Base-by-base conservation (phyloP, 2,797 vertebrate genomes). In the Hozukius guyotensis region DNA sequence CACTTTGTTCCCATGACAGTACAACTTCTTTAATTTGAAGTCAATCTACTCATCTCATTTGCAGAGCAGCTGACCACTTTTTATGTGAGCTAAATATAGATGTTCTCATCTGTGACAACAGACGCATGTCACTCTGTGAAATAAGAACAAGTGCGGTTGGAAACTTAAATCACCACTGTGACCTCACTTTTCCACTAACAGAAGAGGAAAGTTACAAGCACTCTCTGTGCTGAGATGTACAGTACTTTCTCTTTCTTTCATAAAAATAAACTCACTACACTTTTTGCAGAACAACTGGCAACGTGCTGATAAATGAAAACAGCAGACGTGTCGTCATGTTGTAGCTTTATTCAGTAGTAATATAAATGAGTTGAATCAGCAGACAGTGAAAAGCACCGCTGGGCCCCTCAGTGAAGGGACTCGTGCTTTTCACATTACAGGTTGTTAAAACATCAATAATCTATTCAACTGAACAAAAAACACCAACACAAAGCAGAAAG, bases 311-410 rank as follows among this genome's bases (percentile, higher is more conserved):
- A 32, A 80, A 66, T 27, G 10, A 46, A 85, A 80, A 79, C 68
- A 73, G 10, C 63, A 76, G 24, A 32, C 61, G 12, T 2, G 31
- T 62, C 73, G 29, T 88, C 73, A 86, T 86, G 86, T 88, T 87
- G 77, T 81, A 92, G 73, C 88, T 96, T 96, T 95, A 95, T 95
- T 95, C 74, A 89, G 91, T 93, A 87, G 86, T 91, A 93, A 92
- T 94, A 95, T 91, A 95, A 94, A 95, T 93, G 91, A 91, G 90
- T 84, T 87, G 79, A 93, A 92, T 91, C 85, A 90, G 93, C 86
- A 91, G 90, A 94, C 80, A 78, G 87, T 92, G 85, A 92, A 86
- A 91, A 87, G 88, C 84, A 86, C 76, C 80, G 70, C 82, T 78
- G 78, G 66, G 84, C 73, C 83, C 80, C 79, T 76, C 49, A 20